phyloP scores from a whole-genome alignment of 35 echinoderm and acorn worm species.

The Anneissia japonica region DNA sequence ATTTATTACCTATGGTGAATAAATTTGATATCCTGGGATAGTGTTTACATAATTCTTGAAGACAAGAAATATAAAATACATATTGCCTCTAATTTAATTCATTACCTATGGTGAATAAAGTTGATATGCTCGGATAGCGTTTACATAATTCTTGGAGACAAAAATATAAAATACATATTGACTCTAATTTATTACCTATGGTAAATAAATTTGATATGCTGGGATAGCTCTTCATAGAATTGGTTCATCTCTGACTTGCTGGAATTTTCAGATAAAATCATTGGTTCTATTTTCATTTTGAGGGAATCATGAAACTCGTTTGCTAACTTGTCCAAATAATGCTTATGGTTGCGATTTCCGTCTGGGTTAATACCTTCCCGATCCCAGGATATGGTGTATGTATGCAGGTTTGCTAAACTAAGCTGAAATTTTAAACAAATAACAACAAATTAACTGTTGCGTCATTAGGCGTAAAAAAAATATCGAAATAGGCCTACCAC shows the following conservation, averaged over 20 bases:
- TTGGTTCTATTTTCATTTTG: conserved; percentile 48
- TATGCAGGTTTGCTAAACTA: conserved; percentile 48
- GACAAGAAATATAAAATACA: too few species aligned
- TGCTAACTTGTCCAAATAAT: conserved; percentile 62
- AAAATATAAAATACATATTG: too few species aligned
- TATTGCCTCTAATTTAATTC: not conserved
- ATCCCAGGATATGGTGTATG: conserved; percentile 66
- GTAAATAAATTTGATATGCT: conserved; percentile 21
- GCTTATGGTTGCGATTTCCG: conserved; percentile 35
- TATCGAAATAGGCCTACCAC: not conserved
- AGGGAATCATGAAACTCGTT: conserved; percentile 54
- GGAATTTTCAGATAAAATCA: not conserved
- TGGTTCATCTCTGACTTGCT: not conserved
- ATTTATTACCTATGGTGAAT: too few species aligned
- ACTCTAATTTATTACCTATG: too few species aligned
- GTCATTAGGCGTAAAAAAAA: not conserved
- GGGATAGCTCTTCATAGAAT: conserved; percentile 58
- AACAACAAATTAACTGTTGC: not conserved
- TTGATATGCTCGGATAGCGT: too few species aligned
- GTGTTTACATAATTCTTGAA: too few species aligned
- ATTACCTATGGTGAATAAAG: conserved; percentile 61
- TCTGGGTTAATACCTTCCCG: conserved; percentile 71
- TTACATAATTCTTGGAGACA: too few species aligned
- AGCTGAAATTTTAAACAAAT: conserved; percentile 47
- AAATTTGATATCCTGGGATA: too few species aligned